These are phyloP conservation scores for Marisa cornuarietis DNA, from an alignment of 1,140 invertebrate species.

Conservation along the genomic window DNA sequence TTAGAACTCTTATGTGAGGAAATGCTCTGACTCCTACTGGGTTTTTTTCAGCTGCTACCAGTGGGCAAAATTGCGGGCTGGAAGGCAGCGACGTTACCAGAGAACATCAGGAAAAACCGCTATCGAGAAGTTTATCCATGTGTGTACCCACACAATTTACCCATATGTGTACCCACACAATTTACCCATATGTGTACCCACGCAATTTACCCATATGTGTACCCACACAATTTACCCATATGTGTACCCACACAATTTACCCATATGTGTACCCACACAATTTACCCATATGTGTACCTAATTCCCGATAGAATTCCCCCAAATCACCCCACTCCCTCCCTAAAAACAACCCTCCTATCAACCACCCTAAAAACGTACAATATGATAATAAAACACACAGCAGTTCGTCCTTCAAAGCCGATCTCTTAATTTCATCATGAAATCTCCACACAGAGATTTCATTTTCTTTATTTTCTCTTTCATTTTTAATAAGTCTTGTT, in stretches of 20 bases:
- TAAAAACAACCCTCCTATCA: not conserved
- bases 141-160: not conserved
- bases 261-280: not conserved
- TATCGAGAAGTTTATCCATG: constrained; percentile 12
- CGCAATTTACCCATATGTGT: constrained; percentile 10
- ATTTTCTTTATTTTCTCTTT: not conserved
- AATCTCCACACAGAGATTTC: too few species aligned
- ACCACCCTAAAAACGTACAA: too few species aligned
- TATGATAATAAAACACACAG: too few species aligned
- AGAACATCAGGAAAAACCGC: constrained; percentile 11
- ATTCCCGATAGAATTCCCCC: too few species aligned
- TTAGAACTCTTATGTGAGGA: too few species aligned
- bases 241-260: too few species aligned
- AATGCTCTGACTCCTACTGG: not conserved
- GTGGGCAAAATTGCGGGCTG: not conserved
- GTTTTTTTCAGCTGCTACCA: constrained; percentile 7
- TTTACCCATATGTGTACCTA: not conserved
- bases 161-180: not conserved
- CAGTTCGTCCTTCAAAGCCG: too few species aligned
- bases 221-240: not conserved
- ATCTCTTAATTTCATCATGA: not conserved
- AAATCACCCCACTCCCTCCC: not conserved
- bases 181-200: not conserved
- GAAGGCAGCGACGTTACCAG: not conserved
- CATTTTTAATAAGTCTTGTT: not conserved